Evolutionary conservation across 2,797 vertebrate genomes (phyloP), one percentile per base, ranked within the genome.

Genomic region (Eutrigla gurnardus): DNA sequence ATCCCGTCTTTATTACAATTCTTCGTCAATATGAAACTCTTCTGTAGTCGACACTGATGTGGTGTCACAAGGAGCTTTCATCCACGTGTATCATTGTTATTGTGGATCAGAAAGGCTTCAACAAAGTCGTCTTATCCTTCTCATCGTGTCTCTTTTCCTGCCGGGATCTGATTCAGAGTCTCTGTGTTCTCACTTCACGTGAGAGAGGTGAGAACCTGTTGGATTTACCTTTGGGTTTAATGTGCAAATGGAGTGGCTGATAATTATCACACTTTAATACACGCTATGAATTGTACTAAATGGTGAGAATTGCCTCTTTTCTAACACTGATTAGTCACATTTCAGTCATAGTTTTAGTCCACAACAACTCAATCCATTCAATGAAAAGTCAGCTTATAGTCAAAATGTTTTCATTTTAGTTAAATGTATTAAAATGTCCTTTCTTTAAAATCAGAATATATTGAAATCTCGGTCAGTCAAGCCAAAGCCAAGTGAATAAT

Each of bases 1-100:
- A 25, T 25, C 25, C 14, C 2, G 39, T 60, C 40, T 18, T 73
- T 69, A 69, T 53, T 63, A 66, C 46, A 53, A 32, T 25, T 61
- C 42, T 43, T 58, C 33, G 8, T 54, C 65, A 45, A 35, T 67
- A 45, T 25, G 45, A n/a, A 65, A 39, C 39, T 32, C 35, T 43
- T 46, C 32, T 59, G 43, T 17, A 40, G 60, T 71, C 46, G n/a
- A 52, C 15, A 71, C 54, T 6, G 46, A 42, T 67, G 14, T 9
- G 25, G 52, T 43, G 14, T 37, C 15, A 33, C 0, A 1, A 7
- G 6, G 35, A 55, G 3, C 8, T 54, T 50, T 50, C 15, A 58
- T 54, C 57, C 32, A 18, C 11, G n/a, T 13, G 25, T n/a, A 13
- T 57, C 6, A 37, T 39, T 7, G 37, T 45, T 58, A 13, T 36